Evolutionary conservation across 2,888 invertebrate species (phyloP).

Genomic region (Napeogenes sylphis): DNA sequence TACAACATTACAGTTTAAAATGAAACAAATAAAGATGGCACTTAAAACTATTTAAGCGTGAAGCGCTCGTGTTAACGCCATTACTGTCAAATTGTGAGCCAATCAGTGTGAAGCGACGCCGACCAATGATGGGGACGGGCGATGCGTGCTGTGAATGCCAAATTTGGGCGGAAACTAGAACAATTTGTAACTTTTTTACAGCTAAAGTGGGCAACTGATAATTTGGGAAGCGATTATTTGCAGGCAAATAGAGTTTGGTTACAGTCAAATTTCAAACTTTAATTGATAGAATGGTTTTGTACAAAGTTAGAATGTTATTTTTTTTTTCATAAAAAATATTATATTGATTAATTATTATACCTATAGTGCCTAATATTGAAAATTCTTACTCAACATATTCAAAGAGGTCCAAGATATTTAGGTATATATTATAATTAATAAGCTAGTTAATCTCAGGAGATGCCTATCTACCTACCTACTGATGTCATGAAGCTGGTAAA

Average conservation of each 20-base stretch:
- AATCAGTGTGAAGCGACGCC: conserved; percentile 58
- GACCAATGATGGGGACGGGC: conserved; percentile 58
- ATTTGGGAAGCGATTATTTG: conserved; percentile 21
- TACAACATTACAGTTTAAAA: conserved; percentile 16
- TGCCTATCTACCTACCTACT: no score
- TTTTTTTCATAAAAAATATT: neutral
- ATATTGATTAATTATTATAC: no score
- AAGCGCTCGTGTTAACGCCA: conserved; percentile 66
- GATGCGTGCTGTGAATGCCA: conserved; percentile 68
- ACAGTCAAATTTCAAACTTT: conserved; percentile 5
- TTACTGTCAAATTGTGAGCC: conserved; percentile 75
- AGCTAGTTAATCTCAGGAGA: no score
- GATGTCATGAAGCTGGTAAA: no score
- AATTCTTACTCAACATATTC: no score
- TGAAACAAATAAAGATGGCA: conserved; percentile 11
- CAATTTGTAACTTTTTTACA: conserved; percentile 61
- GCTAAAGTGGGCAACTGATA: conserved; percentile 24
- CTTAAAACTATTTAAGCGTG: conserved; percentile 34
- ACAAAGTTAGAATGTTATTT: neutral
- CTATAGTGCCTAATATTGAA: no score
- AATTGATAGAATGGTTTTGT: neutral
- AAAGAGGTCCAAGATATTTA: no score
- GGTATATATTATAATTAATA: no score
- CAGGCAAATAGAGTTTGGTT: conserved; percentile 20
- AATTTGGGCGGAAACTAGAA: conserved; percentile 68